phyloP scores from a whole-genome alignment of 1,140 invertebrate genomes.

The Macrobrachium rosenbergii region DNA sequence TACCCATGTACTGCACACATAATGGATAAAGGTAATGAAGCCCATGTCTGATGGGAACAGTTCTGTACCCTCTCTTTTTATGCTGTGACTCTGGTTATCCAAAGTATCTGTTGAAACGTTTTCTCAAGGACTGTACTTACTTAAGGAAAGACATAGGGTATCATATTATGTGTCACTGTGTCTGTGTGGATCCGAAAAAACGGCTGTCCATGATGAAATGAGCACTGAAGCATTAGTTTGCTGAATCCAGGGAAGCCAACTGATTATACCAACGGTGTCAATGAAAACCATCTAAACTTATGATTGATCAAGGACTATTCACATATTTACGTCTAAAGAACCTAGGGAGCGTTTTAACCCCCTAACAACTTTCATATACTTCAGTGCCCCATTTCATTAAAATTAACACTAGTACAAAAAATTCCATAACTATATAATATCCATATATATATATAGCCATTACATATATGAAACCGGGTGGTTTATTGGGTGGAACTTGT shows the following conservation, averaged over 20 bases:
- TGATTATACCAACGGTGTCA: too few relatives aligned
- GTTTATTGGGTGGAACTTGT: conserved; percentile 62
- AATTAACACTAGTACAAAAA: conserved; percentile 63
- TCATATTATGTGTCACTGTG: conserved; percentile 45
- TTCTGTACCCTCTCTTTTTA: conserved; percentile 25
- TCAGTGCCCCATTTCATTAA: not conserved
- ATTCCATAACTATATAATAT: conserved; percentile 56
- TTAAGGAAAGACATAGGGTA: conserved; percentile 63
- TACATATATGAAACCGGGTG: conserved; percentile 60
- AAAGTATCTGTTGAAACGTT: not conserved
- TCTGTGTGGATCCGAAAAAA: conserved; percentile 54
- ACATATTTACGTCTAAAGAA: too few relatives aligned
- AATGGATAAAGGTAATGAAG: too few relatives aligned
- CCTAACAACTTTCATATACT: too few relatives aligned
- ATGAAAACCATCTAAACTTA: too few relatives aligned
- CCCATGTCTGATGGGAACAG: not conserved
- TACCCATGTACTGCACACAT: too few relatives aligned
- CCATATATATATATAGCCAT: conserved; percentile 52
- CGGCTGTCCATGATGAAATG: conserved; percentile 53
- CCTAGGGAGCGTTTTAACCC: too few relatives aligned
- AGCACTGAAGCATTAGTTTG: conserved; percentile 12
- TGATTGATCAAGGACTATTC: too few relatives aligned
- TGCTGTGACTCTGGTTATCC: too few relatives aligned
- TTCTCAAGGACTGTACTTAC: conserved; percentile 38
- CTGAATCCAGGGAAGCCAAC: not conserved